Evolutionary conservation across 2,888 invertebrate genomes (phyloP), one percentile per base, ranked within the genome.

Genomic region (Zootermopsis nevadensis): DNA sequence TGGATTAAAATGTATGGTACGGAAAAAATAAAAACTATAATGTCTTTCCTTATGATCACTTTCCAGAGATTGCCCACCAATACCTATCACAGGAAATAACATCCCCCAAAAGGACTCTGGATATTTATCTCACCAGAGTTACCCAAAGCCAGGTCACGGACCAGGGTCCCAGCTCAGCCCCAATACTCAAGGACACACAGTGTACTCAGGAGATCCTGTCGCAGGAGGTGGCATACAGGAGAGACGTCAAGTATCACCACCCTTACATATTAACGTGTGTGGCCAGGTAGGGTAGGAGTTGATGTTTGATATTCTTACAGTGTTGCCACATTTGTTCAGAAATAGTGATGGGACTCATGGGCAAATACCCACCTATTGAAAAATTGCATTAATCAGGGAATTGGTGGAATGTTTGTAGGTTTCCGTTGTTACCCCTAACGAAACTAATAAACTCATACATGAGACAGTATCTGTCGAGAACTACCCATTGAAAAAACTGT

Each of bases 231-330:
- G 82, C 2, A 81, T 81, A 74, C 82, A 88, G 0, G 90, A 90
- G 85, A 87, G 89, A 12, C 88, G 89, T 19, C 90, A 90, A 86
- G 90, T 91, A 85, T 91, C 92, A 27, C 92, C 92, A 31, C 92
- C 92, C 35, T 88, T 92, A 83, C 91, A 91, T 87, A 91, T 92
- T 87, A 92, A 91, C 87, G 90, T 92, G 85, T 92, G 91, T 87
- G 91, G 91, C 19, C 86, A 87, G 85, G 87, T 86, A 85, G 85
- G 85, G 87, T 86, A 85, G 85, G 81, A 60, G 60, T 27, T 60
- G 19, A 48, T 48, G 19, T 48, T 48, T 19, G 4, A 4, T 48
- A 19, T 48, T 1, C 48, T 48, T 38, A 38, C 10, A 7, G 38
- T 38, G 19, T 48, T 19, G 48, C 19, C 48, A 48, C 19, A 15